Evolutionary conservation across 2,888 invertebrate species (phyloP).

Genomic region (Steinernema scapterisci): DNA sequence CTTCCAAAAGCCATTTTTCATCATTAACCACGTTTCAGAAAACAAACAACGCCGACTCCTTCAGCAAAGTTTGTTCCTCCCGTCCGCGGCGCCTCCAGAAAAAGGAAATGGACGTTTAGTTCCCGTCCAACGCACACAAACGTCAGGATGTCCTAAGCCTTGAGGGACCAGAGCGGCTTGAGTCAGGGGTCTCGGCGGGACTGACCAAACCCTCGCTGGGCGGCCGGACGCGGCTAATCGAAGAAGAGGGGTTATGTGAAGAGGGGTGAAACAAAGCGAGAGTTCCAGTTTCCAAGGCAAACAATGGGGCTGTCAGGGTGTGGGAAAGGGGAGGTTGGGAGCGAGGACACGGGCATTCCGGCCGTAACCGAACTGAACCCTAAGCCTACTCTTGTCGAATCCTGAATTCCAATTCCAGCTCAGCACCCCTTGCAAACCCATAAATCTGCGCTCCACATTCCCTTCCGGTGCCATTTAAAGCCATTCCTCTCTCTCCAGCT

Average conservation of each 20-base stretch:
- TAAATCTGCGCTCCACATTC: too few relatives aligned
- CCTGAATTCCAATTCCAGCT: too few relatives aligned
- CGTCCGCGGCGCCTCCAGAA: neutral
- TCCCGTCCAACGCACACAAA: neutral
- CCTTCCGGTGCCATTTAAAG: too few relatives aligned
- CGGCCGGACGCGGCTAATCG: neutral
- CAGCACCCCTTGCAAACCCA: too few relatives aligned
- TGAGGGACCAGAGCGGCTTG: neutral
- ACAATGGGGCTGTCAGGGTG: neutral
- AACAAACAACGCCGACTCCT: slow-evolving; percentile 1
- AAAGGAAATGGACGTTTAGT: neutral
- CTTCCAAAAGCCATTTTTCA: neutral
- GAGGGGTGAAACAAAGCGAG: slow-evolving; percentile 2
- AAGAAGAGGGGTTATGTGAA: neutral
- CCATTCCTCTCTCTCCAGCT: neutral
- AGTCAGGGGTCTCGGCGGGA: neutral
- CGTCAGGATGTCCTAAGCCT: neutral
- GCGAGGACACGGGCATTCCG: neutral
- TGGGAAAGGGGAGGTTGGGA: neutral
- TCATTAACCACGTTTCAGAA: neutral
- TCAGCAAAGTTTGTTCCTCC: neutral
- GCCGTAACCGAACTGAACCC: too few relatives aligned
- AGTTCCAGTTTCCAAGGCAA: slow-evolving; percentile 4
- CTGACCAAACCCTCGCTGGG: neutral
- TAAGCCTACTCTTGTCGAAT: too few relatives aligned